Conservation (phyloP, 2,888 invertebrate genomes). For the Gisinianus flammeolus region DNA sequence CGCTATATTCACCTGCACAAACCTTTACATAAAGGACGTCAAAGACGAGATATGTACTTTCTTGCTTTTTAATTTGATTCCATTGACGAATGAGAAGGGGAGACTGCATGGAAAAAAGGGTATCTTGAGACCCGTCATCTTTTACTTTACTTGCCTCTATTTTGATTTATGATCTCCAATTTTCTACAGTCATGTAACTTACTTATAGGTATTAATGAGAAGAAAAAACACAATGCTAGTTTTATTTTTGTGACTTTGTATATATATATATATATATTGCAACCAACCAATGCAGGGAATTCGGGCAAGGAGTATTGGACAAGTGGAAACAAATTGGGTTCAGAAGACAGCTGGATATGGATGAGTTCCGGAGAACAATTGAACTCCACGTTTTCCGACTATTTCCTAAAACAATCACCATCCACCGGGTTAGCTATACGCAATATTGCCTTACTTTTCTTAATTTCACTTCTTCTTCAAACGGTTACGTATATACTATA, state of each 20-base stretch:
- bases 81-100: too few relatives aligned
- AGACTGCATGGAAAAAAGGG: too few relatives aligned
- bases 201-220: not conserved
- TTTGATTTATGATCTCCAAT: not conserved
- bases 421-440: not conserved
- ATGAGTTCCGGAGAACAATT: slow-evolving; percentile 87
- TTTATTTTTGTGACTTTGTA: not conserved
- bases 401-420: slow-evolving; percentile 46
- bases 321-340: slow-evolving; percentile 83
- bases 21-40: too few relatives aligned
- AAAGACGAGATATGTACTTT: too few relatives aligned
- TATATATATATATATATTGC: not conserved
- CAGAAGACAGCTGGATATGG: slow-evolving; percentile 82
- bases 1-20: too few relatives aligned
- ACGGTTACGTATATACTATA: not conserved
- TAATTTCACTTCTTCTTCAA: not conserved
- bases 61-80: too few relatives aligned
- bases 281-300: slow-evolving; percentile 36
- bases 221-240: not conserved
- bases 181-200: not conserved
- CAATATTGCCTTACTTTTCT: not conserved
- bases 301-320: slow-evolving; percentile 80
- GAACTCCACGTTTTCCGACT: slow-evolving; percentile 76
- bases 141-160: not conserved
- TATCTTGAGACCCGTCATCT: not conserved